Percentiles rank a stretch among this genome's conserved stretches.
phyloP scores from a whole-genome alignment of 2,113 vertebrate genomes.

The Zosterops japonicus region DNA sequence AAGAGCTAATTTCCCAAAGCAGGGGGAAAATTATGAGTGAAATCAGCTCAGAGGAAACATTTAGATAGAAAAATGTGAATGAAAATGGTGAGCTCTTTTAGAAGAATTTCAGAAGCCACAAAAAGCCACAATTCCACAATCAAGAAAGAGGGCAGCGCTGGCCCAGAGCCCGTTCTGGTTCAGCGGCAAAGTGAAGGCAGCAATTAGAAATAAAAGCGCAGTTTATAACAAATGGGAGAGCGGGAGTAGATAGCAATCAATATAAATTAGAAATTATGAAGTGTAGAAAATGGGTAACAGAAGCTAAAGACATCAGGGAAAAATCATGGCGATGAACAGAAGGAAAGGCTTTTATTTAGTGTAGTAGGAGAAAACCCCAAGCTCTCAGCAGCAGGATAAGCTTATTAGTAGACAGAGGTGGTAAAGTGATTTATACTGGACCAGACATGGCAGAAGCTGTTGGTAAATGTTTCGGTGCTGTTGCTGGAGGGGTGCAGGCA shows the following conservation, averaged over 20 bases:
- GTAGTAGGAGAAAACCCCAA: conserved; percentile 11
- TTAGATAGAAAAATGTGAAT: conserved; percentile 70
- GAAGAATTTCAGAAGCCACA: conserved; percentile 62
- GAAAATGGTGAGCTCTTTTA: conserved; percentile 60
- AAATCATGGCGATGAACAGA: background rate
- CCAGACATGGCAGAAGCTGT: background rate
- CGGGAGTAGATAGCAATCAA: conserved; percentile 59
- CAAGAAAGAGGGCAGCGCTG: conserved; percentile 51
- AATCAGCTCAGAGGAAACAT: conserved; percentile 52
- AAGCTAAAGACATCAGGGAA: conserved; percentile 53
- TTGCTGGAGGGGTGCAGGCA: background rate
- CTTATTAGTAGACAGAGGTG: background rate
- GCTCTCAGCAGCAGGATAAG: background rate
- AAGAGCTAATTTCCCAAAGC: conserved; percentile 62
- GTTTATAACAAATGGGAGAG: conserved; percentile 66
- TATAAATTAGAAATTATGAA: conserved; percentile 67
- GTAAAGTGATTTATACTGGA: conserved; percentile 32
- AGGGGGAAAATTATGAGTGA: conserved; percentile 58
- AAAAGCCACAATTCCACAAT: conserved; percentile 64
- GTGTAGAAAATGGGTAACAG: conserved; percentile 65
- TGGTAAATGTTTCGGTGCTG: background rate
- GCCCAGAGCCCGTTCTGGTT: conserved; percentile 60
- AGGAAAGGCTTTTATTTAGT: conserved; percentile 28
- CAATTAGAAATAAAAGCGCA: conserved; percentile 69
- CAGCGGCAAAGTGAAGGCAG: conserved; percentile 50